Conservation (phyloP, 1,140 invertebrate genomes). For the Meloidogyne floridensis region DNA sequence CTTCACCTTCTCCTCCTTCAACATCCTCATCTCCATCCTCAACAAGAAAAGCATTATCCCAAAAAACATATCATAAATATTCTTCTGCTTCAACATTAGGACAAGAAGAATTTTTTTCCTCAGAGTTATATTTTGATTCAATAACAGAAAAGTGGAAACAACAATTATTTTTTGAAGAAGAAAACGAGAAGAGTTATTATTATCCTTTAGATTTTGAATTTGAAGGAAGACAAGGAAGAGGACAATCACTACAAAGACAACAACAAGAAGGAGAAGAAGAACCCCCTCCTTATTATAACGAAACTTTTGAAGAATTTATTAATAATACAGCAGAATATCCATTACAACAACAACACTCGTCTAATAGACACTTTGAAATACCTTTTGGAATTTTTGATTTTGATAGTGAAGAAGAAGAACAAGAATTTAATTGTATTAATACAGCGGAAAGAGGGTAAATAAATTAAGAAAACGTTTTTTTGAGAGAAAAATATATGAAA, state of each 20-base stretch:
- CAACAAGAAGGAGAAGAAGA: neutral
- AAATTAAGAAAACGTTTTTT: too few species aligned
- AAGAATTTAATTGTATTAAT: neutral
- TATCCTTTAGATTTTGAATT: too few species aligned
- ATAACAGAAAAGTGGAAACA: conserved; percentile 14
- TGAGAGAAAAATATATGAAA: too few species aligned
- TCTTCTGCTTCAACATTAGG: conserved; percentile 25
- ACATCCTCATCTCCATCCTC: neutral
- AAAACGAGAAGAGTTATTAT: too few species aligned
- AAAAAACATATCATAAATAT: conserved; percentile 13
- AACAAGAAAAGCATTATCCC: neutral
- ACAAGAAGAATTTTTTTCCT: conserved; percentile 18
- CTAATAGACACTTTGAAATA: neutral
- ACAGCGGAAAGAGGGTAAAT: too few species aligned
- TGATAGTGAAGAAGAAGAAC: conserved; percentile 12
- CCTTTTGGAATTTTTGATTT: conserved; percentile 15
- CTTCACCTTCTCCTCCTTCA: neutral
- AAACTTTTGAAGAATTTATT: neutral
- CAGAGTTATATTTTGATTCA: neutral
- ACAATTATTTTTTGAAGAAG: neutral
- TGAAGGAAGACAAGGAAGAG: neutral
- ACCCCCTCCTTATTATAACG: neutral
- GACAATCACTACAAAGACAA: neutral
- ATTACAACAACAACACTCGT: neutral
- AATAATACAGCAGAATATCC: neutral